Evolutionary conservation across 2,888 invertebrate species (phyloP).

Genomic region (Heliconius aoede): DNA sequence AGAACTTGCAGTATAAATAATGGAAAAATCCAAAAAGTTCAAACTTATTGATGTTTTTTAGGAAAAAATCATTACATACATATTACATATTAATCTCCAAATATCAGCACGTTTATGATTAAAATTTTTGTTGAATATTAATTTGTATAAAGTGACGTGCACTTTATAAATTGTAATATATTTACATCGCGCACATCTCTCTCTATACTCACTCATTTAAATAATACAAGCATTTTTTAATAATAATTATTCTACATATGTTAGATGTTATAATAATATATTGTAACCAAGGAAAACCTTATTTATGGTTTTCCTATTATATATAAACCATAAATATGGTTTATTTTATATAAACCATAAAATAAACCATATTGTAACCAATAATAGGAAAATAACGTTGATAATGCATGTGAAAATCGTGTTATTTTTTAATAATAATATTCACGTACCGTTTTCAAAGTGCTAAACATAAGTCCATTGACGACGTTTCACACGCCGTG

Average conservation of each 20-base stretch:
- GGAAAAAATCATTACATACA: too few species aligned
- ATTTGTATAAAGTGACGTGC: too few species aligned
- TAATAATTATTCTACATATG: background rate
- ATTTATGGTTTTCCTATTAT: too few species aligned
- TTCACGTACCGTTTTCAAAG: slow-evolving; percentile 3
- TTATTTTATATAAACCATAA: too few species aligned
- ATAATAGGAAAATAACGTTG: background rate
- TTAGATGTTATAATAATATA: background rate
- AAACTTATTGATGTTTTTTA: too few species aligned
- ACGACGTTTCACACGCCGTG: slow-evolving; percentile 9
- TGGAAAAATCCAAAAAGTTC: too few species aligned
- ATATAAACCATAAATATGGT: too few species aligned
- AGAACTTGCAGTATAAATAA: too few species aligned
- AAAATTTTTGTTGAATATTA: background rate
- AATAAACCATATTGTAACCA: background rate
- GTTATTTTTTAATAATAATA: background rate
- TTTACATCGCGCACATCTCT: background rate
- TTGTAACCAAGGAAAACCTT: background rate
- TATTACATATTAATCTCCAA: too few species aligned
- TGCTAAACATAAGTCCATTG: slow-evolving; percentile 7
- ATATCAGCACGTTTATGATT: background rate
- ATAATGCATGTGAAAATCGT: slow-evolving; percentile 15
- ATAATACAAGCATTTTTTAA: background rate
- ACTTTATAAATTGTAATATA: background rate
- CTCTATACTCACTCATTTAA: too few species aligned